A percentile compares a stretch with the other conserved stretches of the same genome.
Conservation (phyloP, 2,797 vertebrate species). For the Sitta carolinensis region DNA sequence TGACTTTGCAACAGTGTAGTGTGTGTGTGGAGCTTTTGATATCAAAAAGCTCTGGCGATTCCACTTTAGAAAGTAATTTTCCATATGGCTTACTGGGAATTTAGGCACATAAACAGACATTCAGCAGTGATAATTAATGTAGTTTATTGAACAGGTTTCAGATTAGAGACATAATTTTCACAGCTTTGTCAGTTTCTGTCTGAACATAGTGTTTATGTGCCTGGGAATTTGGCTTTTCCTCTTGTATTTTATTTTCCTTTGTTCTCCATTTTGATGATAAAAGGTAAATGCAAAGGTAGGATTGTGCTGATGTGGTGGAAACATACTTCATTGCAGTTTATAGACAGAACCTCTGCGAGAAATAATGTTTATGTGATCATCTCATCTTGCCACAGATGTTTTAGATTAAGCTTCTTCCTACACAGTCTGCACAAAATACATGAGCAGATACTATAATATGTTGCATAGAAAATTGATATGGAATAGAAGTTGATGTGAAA, state of each 20-base stretch:
- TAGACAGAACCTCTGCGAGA: slow-evolving; percentile 34
- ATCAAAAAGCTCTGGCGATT: neutral
- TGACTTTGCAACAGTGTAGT: slow-evolving; percentile 20
- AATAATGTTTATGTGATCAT: slow-evolving; percentile 23
- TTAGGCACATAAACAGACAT: slow-evolving; percentile 29
- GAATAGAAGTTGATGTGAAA: neutral
- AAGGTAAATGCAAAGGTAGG: neutral
- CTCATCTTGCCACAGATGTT: slow-evolving; percentile 19
- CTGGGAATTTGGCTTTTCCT: slow-evolving; percentile 38
- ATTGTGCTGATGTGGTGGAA: slow-evolving; percentile 23
- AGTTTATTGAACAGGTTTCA: slow-evolving; percentile 30
- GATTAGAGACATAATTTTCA: slow-evolving; percentile 22
- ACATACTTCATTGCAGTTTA: neutral
- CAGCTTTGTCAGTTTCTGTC: slow-evolving; percentile 34
- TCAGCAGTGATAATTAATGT: slow-evolving; percentile 11
- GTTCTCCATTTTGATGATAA: slow-evolving; percentile 36
- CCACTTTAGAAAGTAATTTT: slow-evolving; percentile 40
- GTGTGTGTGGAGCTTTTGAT: neutral
- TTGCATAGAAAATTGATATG: neutral
- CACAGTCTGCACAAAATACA: neutral
- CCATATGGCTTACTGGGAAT: slow-evolving; percentile 37
- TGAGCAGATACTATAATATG: neutral
- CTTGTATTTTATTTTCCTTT: slow-evolving; percentile 34
- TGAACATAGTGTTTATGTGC: slow-evolving; percentile 6
- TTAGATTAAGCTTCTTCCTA: neutral